These are phyloP conservation scores for Polypterus senegalus DNA, from an alignment of 2,113 vertebrate genomes.

Conservation along the genomic window DNA sequence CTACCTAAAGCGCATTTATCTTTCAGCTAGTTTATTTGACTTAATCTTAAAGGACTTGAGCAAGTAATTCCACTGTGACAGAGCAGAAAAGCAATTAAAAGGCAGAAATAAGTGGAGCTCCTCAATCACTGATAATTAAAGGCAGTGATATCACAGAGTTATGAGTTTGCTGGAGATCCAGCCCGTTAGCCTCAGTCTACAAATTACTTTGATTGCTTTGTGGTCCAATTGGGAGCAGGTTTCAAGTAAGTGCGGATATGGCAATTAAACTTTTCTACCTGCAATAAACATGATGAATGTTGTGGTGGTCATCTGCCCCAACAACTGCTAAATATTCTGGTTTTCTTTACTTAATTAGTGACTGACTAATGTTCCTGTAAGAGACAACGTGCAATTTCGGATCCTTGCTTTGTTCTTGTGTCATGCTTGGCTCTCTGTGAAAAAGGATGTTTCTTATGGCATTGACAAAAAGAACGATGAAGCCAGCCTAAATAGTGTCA, in stretches of 20 bases:
- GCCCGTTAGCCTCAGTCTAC: constrained; percentile 11
- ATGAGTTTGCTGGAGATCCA: constrained; percentile 12
- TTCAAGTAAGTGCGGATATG: constrained; percentile 35
- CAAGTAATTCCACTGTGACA: constrained; percentile 3
- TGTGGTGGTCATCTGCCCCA: not conserved
- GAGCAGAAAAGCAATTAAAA: constrained; percentile 16
- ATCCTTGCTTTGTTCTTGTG: too few species aligned
- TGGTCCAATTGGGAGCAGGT: constrained; percentile 28
- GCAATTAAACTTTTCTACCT: constrained; percentile 39
- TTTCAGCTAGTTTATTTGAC: constrained; percentile 11
- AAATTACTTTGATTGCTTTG: constrained; percentile 29
- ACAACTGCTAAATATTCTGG: constrained; percentile 5
- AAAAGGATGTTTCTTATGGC: too few species aligned
- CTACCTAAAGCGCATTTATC: not conserved
- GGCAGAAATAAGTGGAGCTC: constrained; percentile 6
- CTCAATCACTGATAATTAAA: constrained; percentile 24
- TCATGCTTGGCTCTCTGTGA: too few species aligned
- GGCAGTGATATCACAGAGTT: constrained; percentile 11
- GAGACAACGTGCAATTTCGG: too few species aligned
- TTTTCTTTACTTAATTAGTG: constrained; percentile 6
- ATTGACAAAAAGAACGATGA: too few species aligned
- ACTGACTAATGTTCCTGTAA: constrained; percentile 10
- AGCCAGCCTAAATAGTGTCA: too few species aligned
- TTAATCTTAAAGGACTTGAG: constrained; percentile 6
- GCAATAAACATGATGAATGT: constrained; percentile 49